phyloP scores from a whole-genome alignment of 2,888 invertebrate genomes.

The Ophion obscuratus region DNA sequence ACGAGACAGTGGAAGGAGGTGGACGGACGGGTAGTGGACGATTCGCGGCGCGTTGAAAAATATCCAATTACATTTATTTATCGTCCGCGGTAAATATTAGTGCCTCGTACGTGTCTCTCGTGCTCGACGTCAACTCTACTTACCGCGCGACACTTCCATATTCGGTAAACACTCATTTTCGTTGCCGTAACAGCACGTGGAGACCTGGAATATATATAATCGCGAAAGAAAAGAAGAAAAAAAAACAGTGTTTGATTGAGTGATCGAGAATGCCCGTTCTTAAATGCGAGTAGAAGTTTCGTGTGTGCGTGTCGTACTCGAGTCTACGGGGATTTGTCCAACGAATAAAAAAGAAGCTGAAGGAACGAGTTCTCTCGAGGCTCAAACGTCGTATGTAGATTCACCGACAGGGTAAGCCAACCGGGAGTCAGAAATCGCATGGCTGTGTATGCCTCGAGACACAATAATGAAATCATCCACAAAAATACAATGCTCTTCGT shows the following conservation, averaged over 20 bases:
- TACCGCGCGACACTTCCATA: slow-evolving; percentile 49
- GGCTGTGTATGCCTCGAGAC: not conserved
- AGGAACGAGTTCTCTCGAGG: slow-evolving; percentile 25
- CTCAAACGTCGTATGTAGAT: slow-evolving; percentile 55
- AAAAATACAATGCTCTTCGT: not conserved
- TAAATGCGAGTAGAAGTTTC: not conserved
- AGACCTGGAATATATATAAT: slow-evolving; percentile 50
- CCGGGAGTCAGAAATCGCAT: slow-evolving; percentile 10
- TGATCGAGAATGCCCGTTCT: not conserved
- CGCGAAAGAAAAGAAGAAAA: not conserved
- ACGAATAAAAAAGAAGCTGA: slow-evolving; percentile 17
- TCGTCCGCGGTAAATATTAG: slow-evolving; percentile 75
- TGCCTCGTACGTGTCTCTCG: slow-evolving; percentile 66
- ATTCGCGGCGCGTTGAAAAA: slow-evolving; percentile 78
- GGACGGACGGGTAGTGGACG: slow-evolving; percentile 69
- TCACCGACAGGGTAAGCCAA: slow-evolving; percentile 49
- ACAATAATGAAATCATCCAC: not conserved
- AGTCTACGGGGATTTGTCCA: not conserved
- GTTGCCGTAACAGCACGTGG: slow-evolving; percentile 29
- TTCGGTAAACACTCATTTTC: slow-evolving; percentile 44
- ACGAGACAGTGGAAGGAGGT: slow-evolving; percentile 79
- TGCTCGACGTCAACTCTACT: slow-evolving; percentile 47
- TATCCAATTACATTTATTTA: slow-evolving; percentile 80
- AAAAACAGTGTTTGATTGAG: slow-evolving; percentile 10
- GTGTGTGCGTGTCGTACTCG: no score